Evolutionary conservation across 2,888 invertebrate genomes (phyloP).

Genomic region (Petrolisthes cinctipes): DNA sequence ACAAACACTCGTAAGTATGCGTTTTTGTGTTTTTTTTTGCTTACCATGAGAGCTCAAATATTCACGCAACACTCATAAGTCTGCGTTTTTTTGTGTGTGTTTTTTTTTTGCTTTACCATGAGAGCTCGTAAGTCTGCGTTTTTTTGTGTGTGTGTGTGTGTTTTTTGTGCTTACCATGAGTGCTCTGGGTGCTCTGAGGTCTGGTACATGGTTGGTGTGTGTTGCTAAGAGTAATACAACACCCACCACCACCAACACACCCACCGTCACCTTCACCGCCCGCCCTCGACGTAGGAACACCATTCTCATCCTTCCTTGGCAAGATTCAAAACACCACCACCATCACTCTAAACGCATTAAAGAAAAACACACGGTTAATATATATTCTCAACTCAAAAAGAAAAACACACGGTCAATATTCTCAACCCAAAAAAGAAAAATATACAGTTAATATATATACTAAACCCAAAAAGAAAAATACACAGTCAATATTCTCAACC

Average conservation of each 20-base stretch:
- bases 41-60: background rate
- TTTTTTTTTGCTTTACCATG: too few relatives aligned
- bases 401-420: constrained; percentile 1
- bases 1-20: background rate
- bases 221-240: constrained; percentile 40
- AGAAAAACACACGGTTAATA: too few relatives aligned
- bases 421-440: background rate
- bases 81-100: too few relatives aligned
- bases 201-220: background rate
- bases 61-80: background rate
- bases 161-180: constrained; percentile 39
- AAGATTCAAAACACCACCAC: background rate
- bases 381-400: constrained; percentile 29
- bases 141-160: too few relatives aligned
- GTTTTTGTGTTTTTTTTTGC: too few relatives aligned
- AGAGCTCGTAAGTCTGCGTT: too few relatives aligned
- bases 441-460: background rate
- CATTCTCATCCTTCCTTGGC: constrained; percentile 38
- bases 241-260: background rate
- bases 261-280: constrained; percentile 40
- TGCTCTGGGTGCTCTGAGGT: constrained; percentile 43
- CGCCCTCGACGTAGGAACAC: constrained; percentile 50
- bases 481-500: too few relatives aligned
- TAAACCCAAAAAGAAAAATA: too few relatives aligned
- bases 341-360: too few relatives aligned